phyloP scores from a whole-genome alignment of 1,140 invertebrate species.

The Radopholus similis region DNA sequence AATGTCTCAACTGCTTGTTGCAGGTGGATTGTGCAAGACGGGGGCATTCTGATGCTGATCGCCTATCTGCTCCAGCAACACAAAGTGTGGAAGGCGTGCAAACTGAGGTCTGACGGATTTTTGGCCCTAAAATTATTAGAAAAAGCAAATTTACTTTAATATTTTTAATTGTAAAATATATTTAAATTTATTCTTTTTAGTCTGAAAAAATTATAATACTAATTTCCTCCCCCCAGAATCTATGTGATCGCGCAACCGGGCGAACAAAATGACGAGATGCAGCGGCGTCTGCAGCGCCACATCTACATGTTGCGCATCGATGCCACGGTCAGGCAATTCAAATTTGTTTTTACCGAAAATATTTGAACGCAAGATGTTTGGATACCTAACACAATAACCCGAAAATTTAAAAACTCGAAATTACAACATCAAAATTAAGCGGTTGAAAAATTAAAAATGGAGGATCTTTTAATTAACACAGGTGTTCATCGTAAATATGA shows the following conservation, averaged over 20 bases:
- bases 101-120: constrained; percentile 5
- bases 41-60: constrained; percentile 90
- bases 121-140: not conserved
- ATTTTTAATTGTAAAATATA: constrained; percentile 2
- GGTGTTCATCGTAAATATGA: constrained; percentile 50
- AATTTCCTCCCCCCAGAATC: constrained; percentile 66
- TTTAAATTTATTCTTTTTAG: not conserved
- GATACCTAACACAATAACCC: too few relatives aligned
- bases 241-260: constrained; percentile 98
- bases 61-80: constrained; percentile 93
- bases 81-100: constrained; percentile 73
- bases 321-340: constrained; percentile 38
- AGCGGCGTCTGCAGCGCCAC: constrained; percentile 56
- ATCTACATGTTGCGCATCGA: constrained; percentile 59
- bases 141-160: not conserved
- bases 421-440: too few relatives aligned
- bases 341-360: not conserved
- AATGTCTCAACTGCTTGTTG: not conserved
- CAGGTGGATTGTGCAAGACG: constrained; percentile 71
- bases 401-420: too few relatives aligned
- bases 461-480: constrained; percentile 7
- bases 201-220: constrained; percentile 14
- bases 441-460: not conserved
- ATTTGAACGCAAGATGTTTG: too few relatives aligned
- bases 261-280: constrained; percentile 78